Percentiles rank a stretch among this genome's conserved stretches.
Evolutionary conservation across 2,888 invertebrate species (phyloP).

Genomic region (Leptopilina myrica): DNA sequence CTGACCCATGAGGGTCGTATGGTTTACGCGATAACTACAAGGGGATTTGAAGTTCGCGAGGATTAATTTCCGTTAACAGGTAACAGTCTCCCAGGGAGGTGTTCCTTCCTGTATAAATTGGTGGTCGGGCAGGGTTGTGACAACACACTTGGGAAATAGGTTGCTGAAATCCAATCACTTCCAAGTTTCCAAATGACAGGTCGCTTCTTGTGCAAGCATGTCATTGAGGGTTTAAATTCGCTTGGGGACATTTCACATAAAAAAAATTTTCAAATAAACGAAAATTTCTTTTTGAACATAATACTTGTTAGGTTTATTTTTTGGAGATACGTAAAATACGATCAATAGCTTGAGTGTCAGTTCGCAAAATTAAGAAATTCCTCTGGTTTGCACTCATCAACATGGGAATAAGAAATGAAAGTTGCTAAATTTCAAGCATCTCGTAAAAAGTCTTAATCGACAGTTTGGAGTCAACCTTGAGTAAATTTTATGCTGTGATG

Average conservation of each 20-base stretch:
- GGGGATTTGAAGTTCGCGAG: constrained; percentile 46
- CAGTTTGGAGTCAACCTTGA: constrained; percentile 35
- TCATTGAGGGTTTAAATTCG: constrained; percentile 18
- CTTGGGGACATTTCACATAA: constrained; percentile 1
- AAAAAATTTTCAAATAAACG: constrained; percentile 21
- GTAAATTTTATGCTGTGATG: constrained; percentile 57
- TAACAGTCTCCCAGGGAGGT: constrained; percentile 69
- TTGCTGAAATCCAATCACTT: constrained; percentile 56
- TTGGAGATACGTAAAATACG: background rate
- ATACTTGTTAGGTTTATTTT: background rate
- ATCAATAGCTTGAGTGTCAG: background rate
- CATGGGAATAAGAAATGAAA: constrained; percentile 11
- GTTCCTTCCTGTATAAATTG: constrained; percentile 57
- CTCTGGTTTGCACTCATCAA: constrained; percentile 27
- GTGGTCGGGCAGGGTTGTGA: constrained; percentile 59
- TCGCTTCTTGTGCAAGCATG: constrained; percentile 2
- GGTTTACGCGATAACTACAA: constrained; percentile 42
- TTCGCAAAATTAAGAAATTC: constrained; percentile 34
- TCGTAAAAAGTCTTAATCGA: constrained; percentile 27
- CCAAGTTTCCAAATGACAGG: constrained; percentile 34
- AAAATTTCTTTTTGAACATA: background rate
- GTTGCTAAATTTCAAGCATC: constrained; percentile 25
- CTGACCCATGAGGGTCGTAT: constrained; percentile 42
- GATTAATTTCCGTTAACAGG: constrained; percentile 71
- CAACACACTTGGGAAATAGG: constrained; percentile 71